Percentiles rank a stretch among this genome's conserved stretches.
Conservation (phyloP, 2,797 vertebrate genomes). For the Arctocebus calabarensis region DNA sequence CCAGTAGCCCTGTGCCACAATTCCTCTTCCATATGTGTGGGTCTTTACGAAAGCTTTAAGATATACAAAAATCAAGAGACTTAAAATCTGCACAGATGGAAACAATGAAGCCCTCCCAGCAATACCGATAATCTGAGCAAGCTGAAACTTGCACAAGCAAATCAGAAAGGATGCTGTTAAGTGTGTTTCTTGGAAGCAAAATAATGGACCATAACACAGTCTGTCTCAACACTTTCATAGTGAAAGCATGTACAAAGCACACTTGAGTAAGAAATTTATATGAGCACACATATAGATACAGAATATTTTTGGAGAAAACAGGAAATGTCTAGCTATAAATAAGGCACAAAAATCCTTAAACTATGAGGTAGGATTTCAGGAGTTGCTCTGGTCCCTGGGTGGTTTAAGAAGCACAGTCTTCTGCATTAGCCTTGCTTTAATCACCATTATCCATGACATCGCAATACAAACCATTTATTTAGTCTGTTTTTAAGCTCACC, state of each 20-base stretch:
- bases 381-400: not conserved
- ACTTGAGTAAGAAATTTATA: not conserved
- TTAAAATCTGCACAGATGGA: too few relatives aligned
- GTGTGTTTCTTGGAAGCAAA: too few relatives aligned
- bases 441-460: constrained; percentile 75
- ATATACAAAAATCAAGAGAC: too few relatives aligned
- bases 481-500: constrained; percentile 84
- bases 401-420: constrained; percentile 73
- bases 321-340: rapidly evolving
- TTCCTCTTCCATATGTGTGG: too few relatives aligned
- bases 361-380: constrained; percentile 26
- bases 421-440: constrained; percentile 77
- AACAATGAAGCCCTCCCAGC: too few relatives aligned
- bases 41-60: too few relatives aligned
- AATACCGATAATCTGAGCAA: too few relatives aligned
- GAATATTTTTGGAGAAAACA: constrained; percentile 29
- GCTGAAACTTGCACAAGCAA: too few relatives aligned
- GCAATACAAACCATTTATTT: constrained; percentile 75
- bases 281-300: not conserved
- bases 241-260: not conserved
- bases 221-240: too few relatives aligned
- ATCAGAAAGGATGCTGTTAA: too few relatives aligned
- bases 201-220: too few relatives aligned
- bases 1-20: not conserved
- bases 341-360: constrained; percentile 17